Evolutionary conservation across 2,888 invertebrate species (phyloP).

Genomic region (Lysandra bellargus): DNA sequence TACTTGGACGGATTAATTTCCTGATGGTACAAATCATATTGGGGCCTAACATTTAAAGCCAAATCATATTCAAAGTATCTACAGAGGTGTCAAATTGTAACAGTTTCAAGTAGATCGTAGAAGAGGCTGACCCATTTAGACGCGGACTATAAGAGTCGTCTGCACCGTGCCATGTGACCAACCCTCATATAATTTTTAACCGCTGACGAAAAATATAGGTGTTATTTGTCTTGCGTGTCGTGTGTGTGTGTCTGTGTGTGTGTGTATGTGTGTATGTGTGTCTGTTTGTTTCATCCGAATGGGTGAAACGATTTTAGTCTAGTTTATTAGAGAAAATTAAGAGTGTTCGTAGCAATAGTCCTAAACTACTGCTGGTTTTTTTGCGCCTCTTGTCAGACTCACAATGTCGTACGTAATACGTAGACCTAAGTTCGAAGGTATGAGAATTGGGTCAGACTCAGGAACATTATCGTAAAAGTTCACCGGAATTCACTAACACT

Average conservation of each 20-base stretch:
- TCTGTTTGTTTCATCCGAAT: too few relatives aligned
- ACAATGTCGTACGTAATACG: background rate
- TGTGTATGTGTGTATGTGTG: too few relatives aligned
- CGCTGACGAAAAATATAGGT: too few relatives aligned
- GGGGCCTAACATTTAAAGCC: too few relatives aligned
- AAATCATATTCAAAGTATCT: background rate
- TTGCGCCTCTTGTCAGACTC: background rate
- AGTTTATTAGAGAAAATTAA: too few relatives aligned
- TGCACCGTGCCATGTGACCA: background rate
- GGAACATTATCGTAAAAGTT: background rate
- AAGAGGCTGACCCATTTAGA: constrained; percentile 7
- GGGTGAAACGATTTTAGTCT: too few relatives aligned
- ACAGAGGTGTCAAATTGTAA: background rate
- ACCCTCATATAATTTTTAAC: background rate
- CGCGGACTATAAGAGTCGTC: background rate
- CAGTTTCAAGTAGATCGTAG: background rate
- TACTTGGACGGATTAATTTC: too few relatives aligned
- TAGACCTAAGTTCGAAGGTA: background rate
- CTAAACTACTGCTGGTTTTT: too few relatives aligned
- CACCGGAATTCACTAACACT: background rate
- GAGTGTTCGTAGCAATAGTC: too few relatives aligned
- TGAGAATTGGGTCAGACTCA: background rate
- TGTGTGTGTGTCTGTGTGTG: too few relatives aligned
- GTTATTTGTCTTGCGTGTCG: too few relatives aligned
- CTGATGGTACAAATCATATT: too few relatives aligned